phyloP scores from a whole-genome alignment of 2,888 invertebrate species.

The Beris morrisii region DNA sequence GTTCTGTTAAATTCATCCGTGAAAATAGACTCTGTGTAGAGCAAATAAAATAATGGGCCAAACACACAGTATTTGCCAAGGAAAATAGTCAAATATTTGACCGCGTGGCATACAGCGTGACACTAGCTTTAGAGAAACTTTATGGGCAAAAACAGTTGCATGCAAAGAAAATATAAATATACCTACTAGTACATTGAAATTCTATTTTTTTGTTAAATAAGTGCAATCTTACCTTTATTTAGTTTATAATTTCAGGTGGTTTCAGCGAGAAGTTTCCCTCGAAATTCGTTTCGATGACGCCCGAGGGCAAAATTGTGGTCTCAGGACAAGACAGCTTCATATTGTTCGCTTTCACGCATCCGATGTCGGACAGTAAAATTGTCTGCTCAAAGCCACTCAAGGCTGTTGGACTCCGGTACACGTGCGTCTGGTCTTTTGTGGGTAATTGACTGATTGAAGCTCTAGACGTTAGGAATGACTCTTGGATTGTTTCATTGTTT shows the following conservation, averaged over 20 bases:
- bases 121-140: too few species aligned
- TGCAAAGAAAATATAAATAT: too few species aligned
- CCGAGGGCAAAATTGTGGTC: constrained; percentile 37
- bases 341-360: constrained; percentile 21
- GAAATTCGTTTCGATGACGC: constrained; percentile 40
- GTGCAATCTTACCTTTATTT: too few species aligned
- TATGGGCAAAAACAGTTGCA: too few species aligned
- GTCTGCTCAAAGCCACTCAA: constrained; percentile 34
- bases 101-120: too few species aligned
- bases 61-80: too few species aligned
- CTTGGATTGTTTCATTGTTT: constrained; percentile 73
- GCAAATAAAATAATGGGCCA: too few species aligned
- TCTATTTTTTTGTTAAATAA: too few species aligned
- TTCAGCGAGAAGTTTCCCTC: constrained; percentile 27
- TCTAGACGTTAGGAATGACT: constrained; percentile 63
- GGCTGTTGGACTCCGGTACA: constrained; percentile 44
- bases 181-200: too few species aligned
- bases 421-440: constrained; percentile 42
- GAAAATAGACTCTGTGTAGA: too few species aligned
- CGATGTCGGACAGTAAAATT: constrained; percentile 34
- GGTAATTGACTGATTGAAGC: constrained; percentile 41
- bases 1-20: too few species aligned
- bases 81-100: too few species aligned
- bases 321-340: constrained; percentile 30
- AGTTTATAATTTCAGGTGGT: neutral